phyloP scores from a whole-genome alignment of 2,113 vertebrate species.

The Vombatus ursinus region DNA sequence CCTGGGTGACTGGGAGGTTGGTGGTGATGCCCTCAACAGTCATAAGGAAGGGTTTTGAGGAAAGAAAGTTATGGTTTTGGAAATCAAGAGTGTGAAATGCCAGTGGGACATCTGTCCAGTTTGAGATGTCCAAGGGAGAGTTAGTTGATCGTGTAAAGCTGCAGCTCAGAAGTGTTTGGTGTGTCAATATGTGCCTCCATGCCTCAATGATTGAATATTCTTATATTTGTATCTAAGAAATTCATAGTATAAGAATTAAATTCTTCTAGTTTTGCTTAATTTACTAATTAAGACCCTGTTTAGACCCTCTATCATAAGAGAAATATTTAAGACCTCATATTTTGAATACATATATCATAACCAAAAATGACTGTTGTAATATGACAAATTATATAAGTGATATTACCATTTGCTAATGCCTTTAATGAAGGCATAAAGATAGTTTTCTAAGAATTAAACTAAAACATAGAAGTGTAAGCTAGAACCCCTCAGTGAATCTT shows the following conservation, averaged over 20 bases:
- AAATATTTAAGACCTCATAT: background rate
- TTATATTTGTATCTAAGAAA: background rate
- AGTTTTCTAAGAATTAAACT: background rate
- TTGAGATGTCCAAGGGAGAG: too few relatives aligned
- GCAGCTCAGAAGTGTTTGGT: background rate
- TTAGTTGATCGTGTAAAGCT: too few relatives aligned
- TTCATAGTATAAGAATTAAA: background rate
- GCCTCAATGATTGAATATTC: background rate
- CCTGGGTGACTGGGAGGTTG: too few relatives aligned
- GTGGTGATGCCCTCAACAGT: too few relatives aligned
- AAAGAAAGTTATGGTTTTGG: too few relatives aligned
- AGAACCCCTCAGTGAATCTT: constrained; percentile 1
- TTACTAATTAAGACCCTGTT: background rate
- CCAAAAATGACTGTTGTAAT: background rate
- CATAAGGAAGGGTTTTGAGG: too few relatives aligned
- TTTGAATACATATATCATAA: background rate
- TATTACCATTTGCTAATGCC: background rate
- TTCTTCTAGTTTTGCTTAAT: background rate
- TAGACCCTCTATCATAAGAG: background rate
- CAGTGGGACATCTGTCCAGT: too few relatives aligned
- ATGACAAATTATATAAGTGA: background rate
- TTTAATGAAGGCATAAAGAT: background rate
- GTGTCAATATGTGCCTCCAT: background rate
- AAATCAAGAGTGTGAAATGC: too few relatives aligned
- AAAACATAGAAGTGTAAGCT: background rate